phyloP scores from a whole-genome alignment of 2,113 vertebrate species.

The Pyxicephalus adspersus region DNA sequence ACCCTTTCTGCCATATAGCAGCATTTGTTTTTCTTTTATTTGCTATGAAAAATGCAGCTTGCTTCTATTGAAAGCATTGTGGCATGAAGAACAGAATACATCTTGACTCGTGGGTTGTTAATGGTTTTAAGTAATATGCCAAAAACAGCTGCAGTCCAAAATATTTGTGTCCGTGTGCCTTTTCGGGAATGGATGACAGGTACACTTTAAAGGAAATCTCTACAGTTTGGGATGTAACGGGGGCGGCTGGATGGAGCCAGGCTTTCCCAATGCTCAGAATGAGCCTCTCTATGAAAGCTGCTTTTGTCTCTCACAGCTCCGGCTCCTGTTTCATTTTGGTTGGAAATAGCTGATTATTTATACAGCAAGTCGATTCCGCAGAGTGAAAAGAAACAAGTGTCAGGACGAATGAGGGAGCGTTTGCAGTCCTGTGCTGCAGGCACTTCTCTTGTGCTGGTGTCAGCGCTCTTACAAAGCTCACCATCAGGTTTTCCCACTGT shows the following conservation, averaged over 20 bases:
- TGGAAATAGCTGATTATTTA: conserved; percentile 66
- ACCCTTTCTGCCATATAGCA: no score
- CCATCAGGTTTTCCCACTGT: conserved; percentile 30
- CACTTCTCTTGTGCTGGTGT: conserved; percentile 51
- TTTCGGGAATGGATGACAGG: no score
- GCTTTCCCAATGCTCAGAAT: conserved; percentile 44
- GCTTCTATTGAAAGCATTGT: no score
- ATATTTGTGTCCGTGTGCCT: no score
- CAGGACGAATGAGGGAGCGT: conserved; percentile 53
- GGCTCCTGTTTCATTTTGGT: conserved; percentile 67
- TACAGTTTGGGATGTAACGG: conserved; percentile 24
- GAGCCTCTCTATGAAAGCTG: conserved; percentile 63
- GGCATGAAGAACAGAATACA: no score
- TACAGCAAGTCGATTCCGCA: conserved; percentile 58
- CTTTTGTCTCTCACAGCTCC: conserved; percentile 60
- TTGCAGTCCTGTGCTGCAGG: conserved; percentile 44
- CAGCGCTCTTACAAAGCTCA: conserved; percentile 45
- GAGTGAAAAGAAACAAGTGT: conserved; percentile 63
- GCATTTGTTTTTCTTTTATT: no score
- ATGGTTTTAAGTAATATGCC: no score
- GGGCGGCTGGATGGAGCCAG: conserved; percentile 37
- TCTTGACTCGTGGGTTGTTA: no score
- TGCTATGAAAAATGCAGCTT: no score
- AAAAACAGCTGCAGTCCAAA: no score
- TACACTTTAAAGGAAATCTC: conserved; percentile 21